Conservation (phyloP, 2,113 vertebrate genomes). For the Fregetta grallaria region DNA sequence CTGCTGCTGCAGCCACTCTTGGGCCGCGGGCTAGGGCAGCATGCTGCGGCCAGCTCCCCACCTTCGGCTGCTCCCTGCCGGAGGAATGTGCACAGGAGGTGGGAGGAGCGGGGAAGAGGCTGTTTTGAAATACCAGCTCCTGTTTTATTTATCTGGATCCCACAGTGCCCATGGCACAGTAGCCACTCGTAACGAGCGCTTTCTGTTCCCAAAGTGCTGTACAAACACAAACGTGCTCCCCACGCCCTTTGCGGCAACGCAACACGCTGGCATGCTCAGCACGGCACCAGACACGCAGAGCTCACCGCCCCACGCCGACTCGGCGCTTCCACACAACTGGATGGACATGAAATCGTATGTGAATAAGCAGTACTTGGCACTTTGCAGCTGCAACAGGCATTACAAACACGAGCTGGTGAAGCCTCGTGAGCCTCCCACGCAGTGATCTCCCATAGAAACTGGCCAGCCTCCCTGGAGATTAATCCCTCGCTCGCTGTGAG, state of each 20-base stretch:
- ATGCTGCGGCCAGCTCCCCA: neutral
- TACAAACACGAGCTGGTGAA: neutral
- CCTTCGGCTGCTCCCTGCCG: neutral
- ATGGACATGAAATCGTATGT: neutral
- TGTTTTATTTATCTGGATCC: slow-evolving; percentile 17
- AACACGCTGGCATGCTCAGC: neutral
- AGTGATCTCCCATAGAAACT: slow-evolving; percentile 37
- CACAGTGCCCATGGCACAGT: neutral
- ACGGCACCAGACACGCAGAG: neutral
- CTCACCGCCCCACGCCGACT: neutral
- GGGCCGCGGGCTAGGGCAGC: neutral
- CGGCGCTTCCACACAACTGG: neutral
- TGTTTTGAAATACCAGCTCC: slow-evolving; percentile 49
- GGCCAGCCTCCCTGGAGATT: slow-evolving; percentile 30
- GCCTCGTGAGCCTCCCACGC: slow-evolving; percentile 28
- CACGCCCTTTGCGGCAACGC: neutral
- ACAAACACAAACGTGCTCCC: neutral
- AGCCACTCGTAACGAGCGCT: neutral
- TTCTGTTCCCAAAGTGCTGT: neutral
- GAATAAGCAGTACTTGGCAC: neutral
- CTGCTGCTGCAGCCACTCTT: neutral
- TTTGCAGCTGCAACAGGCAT: neutral
- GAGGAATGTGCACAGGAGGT: neutral
- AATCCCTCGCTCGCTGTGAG: neutral
- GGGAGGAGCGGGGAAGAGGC: slow-evolving; percentile 19